These are phyloP conservation scores for Sphyrna mokarran DNA, from an alignment of 2,113 vertebrate species.

Conservation along the genomic window DNA sequence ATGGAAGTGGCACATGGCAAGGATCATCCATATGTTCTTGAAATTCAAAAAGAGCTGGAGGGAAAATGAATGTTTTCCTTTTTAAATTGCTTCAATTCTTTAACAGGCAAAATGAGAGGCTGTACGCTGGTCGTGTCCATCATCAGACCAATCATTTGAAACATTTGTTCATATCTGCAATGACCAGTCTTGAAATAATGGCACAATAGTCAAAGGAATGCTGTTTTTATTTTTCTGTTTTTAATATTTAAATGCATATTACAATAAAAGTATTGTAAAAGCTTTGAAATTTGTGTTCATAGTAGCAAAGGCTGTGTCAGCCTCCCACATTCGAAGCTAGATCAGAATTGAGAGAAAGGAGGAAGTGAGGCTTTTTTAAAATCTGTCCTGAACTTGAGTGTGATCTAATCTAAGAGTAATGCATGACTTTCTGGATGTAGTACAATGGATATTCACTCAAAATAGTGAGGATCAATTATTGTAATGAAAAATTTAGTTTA, in stretches of 20 bases:
- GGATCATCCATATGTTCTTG: slow-evolving; percentile 77
- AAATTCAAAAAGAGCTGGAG: slow-evolving; percentile 75
- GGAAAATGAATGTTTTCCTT: slow-evolving; percentile 43
- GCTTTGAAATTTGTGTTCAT: neutral
- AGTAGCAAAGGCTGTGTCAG: neutral
- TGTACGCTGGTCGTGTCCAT: neutral
- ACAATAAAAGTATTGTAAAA: slow-evolving; percentile 23
- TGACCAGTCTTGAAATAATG: neutral
- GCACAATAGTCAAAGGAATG: slow-evolving; percentile 18
- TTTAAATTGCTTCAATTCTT: neutral
- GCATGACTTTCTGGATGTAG: neutral
- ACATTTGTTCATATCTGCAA: neutral
- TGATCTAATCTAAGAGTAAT: no score
- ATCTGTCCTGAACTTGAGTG: neutral
- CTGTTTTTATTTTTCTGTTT: slow-evolving; percentile 29
- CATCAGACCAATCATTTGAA: neutral
- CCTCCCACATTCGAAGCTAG: neutral
- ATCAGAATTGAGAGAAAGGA: no score
- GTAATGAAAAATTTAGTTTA: no score
- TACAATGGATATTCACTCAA: neutral
- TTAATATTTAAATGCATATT: slow-evolving; percentile 24
- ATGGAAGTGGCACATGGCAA: slow-evolving; percentile 92
- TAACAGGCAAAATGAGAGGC: neutral
- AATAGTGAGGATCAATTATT: no score
- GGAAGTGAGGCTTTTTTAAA: no score